Percentiles rank a stretch among this genome's conserved stretches.
Conservation (phyloP, 2,113 vertebrate species). For the Paracanthobrama guichenoti region DNA sequence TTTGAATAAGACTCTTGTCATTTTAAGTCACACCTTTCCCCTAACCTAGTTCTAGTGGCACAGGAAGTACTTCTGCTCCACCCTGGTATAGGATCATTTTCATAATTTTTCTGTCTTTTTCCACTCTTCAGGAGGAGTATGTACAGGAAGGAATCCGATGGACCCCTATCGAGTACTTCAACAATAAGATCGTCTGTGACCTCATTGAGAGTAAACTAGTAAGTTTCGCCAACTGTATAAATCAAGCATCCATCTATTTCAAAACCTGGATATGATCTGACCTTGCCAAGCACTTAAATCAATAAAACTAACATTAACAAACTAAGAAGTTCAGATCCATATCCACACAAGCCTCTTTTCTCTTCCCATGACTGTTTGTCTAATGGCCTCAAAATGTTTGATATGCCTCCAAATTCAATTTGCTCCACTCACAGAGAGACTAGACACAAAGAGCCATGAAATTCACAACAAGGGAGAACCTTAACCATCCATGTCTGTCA, state of each 20-base stretch:
- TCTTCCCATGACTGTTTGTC: conserved; percentile 36
- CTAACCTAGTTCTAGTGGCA: neutral
- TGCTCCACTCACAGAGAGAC: conserved; percentile 56
- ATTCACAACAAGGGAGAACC: conserved; percentile 58
- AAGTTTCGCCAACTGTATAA: conserved; percentile 54
- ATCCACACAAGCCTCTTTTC: conserved; percentile 38
- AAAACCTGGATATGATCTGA: neutral
- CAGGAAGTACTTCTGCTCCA: neutral
- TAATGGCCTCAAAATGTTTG: conserved; percentile 54
- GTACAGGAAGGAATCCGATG: conserved; percentile 82
- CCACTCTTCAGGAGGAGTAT: conserved; percentile 77
- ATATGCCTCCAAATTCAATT: conserved; percentile 64
- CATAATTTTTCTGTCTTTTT: neutral
- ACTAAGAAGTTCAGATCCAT: neutral
- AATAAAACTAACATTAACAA: conserved; percentile 20
- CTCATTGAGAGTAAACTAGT: conserved; percentile 85
- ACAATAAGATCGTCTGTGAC: conserved; percentile 86
- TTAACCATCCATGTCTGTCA: conserved; percentile 54
- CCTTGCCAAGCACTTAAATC: conserved; percentile 10
- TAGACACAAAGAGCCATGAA: conserved; percentile 61
- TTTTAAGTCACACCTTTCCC: neutral
- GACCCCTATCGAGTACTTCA: conserved; percentile 83
- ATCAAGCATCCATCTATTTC: neutral
- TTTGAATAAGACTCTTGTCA: neutral
- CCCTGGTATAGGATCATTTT: neutral